Evolutionary conservation across 1,140 invertebrate genomes (phyloP), one percentile per base, ranked within the genome.

Genomic region (Neotoxoptera formosana): DNA sequence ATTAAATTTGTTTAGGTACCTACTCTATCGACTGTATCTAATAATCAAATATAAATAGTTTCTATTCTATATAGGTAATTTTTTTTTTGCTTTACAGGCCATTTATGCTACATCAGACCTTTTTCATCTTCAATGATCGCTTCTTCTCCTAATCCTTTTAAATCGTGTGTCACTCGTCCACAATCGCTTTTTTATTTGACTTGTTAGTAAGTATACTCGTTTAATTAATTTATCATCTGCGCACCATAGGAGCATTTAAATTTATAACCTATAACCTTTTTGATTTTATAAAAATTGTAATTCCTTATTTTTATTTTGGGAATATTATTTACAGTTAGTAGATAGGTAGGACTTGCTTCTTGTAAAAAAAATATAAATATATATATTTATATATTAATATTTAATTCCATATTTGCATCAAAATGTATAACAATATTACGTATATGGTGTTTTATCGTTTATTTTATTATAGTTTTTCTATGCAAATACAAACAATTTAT

Each of bases 401-500:
- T n/a, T 14, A 67, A 17, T 60, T 67, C 11, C 60, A 8, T 67
- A 67, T 67, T 67, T 30, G 60, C 23, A 67, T 67, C 60, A 14
- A 67, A 67, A 67, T 67, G 30, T 30, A 30, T 67, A 67, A 67
- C 30, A 67, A 25, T 60, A 60, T 60, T 60, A 25, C 56, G 25
- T 67, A 67, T 67, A 3, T n/a, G 11, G 60, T 67, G 30, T 67
- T 30, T 30, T 67, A 67, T 67, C 60, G 60, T 67, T 67, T n/a
- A 67, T 67, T 67, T 67, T 67, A 67, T 67, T 67, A 67, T 67
- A 67, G 60, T 67, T 67, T 67, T 67, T 67, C 30, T 67, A 67
- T 84, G 83, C 36, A 84, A 84, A 84, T 84, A 84, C 83, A 41
- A 25, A 84, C 20, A 45, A 41, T 84, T 84, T 84, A 84, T 84